A percentile compares a stretch with the other conserved stretches of the same genome.
Conservation (phyloP, 1,140 invertebrate species). For the Bombyx mori region DNA sequence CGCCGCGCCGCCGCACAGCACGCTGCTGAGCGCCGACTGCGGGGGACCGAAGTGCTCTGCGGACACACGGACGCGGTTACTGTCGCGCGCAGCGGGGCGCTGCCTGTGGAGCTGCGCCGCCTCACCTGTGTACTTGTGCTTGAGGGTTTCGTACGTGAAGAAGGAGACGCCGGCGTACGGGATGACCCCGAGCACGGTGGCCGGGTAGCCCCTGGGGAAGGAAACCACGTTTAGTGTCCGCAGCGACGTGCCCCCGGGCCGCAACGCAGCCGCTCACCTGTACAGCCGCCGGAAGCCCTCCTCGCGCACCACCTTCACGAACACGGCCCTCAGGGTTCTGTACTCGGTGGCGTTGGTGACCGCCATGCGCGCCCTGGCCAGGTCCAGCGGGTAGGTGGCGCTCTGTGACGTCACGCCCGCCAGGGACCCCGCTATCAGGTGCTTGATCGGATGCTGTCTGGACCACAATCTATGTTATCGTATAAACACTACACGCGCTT, state of each 20-base stretch:
- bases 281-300: conserved; percentile 89
- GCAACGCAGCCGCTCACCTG: conserved; percentile 26
- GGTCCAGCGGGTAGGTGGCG: conserved; percentile 95
- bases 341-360: conserved; percentile 82
- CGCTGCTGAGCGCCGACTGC: conserved; percentile 73
- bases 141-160: conserved; percentile 96
- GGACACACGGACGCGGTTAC: background rate
- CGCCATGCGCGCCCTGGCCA: conserved; percentile 97
- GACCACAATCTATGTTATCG: no score
- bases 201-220: conserved; percentile 79
- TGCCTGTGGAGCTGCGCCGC: background rate
- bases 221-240: background rate
- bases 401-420: conserved; percentile 95
- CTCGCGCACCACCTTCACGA: conserved; percentile 82
- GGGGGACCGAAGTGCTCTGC: conserved; percentile 46
- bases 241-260: background rate
- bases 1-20: conserved; percentile 91
- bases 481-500: no score
- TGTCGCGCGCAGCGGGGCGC: background rate
- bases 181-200: conserved; percentile 94
- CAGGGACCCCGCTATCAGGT: conserved; percentile 92
- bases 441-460: conserved; percentile 46
- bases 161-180: conserved; percentile 98
- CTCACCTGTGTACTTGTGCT: conserved; percentile 83
- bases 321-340: conserved; percentile 78